Conservation (phyloP, 2,888 invertebrate species). For the Drosophila helvetica region DNA sequence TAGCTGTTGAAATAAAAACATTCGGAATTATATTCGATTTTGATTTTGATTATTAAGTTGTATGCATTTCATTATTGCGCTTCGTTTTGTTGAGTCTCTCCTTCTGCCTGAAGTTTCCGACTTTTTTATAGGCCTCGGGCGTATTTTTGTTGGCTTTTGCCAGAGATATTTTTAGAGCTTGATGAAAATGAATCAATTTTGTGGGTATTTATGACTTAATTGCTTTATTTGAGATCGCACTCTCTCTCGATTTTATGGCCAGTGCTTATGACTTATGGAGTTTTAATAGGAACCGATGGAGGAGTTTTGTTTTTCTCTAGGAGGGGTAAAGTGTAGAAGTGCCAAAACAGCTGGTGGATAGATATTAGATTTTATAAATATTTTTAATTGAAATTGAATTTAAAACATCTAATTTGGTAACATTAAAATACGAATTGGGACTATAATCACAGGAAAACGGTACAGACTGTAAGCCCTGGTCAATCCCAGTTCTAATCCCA, state of each 20-base stretch:
- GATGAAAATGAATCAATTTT: constrained; percentile 64
- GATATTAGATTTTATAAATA: too few species aligned
- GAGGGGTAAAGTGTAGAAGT: background rate
- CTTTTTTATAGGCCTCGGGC: constrained; percentile 4
- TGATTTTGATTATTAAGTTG: constrained; percentile 71
- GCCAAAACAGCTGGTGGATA: background rate
- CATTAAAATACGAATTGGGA: background rate
- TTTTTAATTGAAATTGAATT: too few species aligned
- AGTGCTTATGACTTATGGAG: constrained; percentile 40
- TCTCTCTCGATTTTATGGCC: constrained; percentile 28
- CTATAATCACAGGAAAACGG: constrained; percentile 13
- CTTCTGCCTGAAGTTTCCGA: background rate
- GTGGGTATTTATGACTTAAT: constrained; percentile 61
- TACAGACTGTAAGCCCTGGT: constrained; percentile 6
- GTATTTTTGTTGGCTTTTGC: constrained; percentile 27
- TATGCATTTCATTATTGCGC: constrained; percentile 71
- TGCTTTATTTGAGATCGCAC: constrained; percentile 44
- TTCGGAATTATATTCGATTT: constrained; percentile 76
- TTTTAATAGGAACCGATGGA: constrained; percentile 29
- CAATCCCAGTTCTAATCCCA: constrained; percentile 12
- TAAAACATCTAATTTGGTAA: background rate
- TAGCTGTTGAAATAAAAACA: constrained; percentile 78
- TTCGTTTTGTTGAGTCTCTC: constrained; percentile 12
- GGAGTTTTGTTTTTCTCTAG: background rate
- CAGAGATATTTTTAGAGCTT: constrained; percentile 42